Base-by-base conservation (phyloP, 2,888 invertebrate species). In the Perizoma flavofasciatum region DNA sequence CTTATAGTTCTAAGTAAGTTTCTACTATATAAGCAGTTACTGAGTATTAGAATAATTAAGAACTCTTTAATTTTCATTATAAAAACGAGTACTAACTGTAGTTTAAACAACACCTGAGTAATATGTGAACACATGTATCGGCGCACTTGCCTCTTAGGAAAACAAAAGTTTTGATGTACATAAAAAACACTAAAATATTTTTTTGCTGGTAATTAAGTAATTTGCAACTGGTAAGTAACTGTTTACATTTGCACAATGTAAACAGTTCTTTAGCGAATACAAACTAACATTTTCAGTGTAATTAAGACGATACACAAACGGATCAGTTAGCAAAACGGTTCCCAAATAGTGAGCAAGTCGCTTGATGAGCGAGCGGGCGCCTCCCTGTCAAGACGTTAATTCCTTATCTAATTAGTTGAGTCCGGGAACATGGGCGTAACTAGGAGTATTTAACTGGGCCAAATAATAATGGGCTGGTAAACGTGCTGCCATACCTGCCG, bases 361-460 rank as follows among this genome's bases (percentile, higher is more conserved):
- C 70, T 67, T 82, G 81, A 84, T 82, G 74, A 80, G 83, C 83
- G 81, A 68, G 59, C 68, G 44, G 74, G 73, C 72, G 72, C 52
- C 75, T 77, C 72, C 70, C 79, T 77, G 78, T 78, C 82, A 83
- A 87, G 85, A 85, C 77, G 86, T 85, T 89, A 88, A 89, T 88
- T 89, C 83, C 84, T 88, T 83, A 89, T 86, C 84, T 86, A 87
- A 88, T 88, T 88, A 88, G 79, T 74, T 66, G 74, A 77, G 77
- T 79, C 71, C 44, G 9, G 5, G 10, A 4, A 4, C 55, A 62
- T 57, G 35, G 34, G 6, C 55, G 51, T 41, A 37, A 10, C 10
- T 6, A 59, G 44, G 4, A 11, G 10, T 4, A n/a, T n/a, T 9
- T 2, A 34, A 33, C n/a, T 5, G 32, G 32, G n/a, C 3, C 46